Evolutionary conservation across 1,140 invertebrate genomes (phyloP), one percentile per base, ranked within the genome.

Genomic region (Zaprionus kolodkinae): DNA sequence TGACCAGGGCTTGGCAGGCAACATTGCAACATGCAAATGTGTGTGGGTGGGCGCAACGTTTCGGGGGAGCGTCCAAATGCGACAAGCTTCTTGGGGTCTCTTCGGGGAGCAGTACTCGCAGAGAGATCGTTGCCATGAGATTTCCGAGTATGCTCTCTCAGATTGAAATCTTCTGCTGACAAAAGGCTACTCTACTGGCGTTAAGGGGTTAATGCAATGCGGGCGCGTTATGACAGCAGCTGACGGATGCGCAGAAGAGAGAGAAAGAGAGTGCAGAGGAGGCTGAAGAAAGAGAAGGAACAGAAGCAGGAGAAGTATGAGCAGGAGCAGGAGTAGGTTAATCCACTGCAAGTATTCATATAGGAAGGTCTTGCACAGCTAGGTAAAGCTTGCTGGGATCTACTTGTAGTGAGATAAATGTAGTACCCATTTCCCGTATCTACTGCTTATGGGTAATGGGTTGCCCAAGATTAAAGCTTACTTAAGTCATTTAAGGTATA

Each of bases 1-100:
- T 87, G 84, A 87, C 84, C 84, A 87, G 84, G 84, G 84, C 84
- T 87, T 87, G 84, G 84, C 84, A 87, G 21, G 21, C 21, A 21
- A 2, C 21, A 72, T 77, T 70, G 68, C 78, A 72, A 67, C 84
- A 87, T 88, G 85, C 85, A 84, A 88, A 88, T 89, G 85, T 77
- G 85, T 80, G 84, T 88, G 84, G 84, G 84, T 89, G 84, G 79
- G 77, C 77, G 77, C 77, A 79, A 72, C 59, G 45, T 25, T 11
- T 5, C 7, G 45, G 45, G 45, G 45, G 17, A 50, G 45, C 45
- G 45, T 50, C 45, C 45, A 48, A 9, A 3, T 30, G 27, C 33
- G 33, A 35, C 21, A 21, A 21, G 21, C 21, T 21, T 21, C 21
- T 21, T 21, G 21, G 21, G 45, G 25, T n/a, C 40, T 45, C n/a